A percentile compares a stretch with the other conserved stretches of the same genome.
These are phyloP conservation scores for Chelmon rostratus DNA, from an alignment of 2,797 vertebrate species.

Conservation along the genomic window DNA sequence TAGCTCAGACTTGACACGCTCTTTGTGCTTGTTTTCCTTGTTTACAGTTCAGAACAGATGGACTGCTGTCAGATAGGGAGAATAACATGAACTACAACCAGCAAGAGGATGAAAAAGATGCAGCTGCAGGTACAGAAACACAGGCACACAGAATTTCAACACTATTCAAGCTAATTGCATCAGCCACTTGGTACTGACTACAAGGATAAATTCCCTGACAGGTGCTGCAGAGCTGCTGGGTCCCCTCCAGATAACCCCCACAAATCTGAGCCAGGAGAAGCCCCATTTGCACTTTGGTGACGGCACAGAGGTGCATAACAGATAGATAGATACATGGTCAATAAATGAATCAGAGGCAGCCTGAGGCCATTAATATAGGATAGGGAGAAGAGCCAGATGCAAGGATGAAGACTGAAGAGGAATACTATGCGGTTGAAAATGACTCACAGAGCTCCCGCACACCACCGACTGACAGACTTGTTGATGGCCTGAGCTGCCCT, in stretches of 20 bases:
- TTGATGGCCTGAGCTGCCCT: neutral
- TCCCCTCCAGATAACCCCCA: slow-evolving; percentile 27
- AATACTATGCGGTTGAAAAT: slow-evolving; percentile 8
- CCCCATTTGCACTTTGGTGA: neutral
- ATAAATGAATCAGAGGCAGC: slow-evolving; percentile 44
- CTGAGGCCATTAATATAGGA: slow-evolving; percentile 14
- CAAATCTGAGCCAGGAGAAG: slow-evolving; percentile 38
- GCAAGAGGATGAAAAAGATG: slow-evolving; percentile 26
- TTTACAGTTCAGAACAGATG: slow-evolving; percentile 47
- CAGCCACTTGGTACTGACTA: neutral
- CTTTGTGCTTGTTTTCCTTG: slow-evolving; percentile 35
- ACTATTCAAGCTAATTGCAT: neutral
- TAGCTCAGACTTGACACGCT: slow-evolving; percentile 14
- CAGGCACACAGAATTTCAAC: neutral
- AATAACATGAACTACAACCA: slow-evolving; percentile 21
- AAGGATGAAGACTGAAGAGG: slow-evolving; percentile 9
- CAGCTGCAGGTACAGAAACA: slow-evolving; percentile 50
- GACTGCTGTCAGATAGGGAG: slow-evolving; percentile 7
- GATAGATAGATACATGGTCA: slow-evolving; percentile 10
- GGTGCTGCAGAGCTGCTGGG: slow-evolving; percentile 49
- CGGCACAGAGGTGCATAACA: slow-evolving; percentile 23
- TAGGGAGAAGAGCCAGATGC: slow-evolving; percentile 12
- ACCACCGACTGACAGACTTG: neutral
- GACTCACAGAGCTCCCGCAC: neutral
- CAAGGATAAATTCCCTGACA: slow-evolving; percentile 30